These are phyloP conservation scores for Eciton burchellii DNA, from an alignment of 1,140 invertebrate genomes.

Conservation along the genomic window DNA sequence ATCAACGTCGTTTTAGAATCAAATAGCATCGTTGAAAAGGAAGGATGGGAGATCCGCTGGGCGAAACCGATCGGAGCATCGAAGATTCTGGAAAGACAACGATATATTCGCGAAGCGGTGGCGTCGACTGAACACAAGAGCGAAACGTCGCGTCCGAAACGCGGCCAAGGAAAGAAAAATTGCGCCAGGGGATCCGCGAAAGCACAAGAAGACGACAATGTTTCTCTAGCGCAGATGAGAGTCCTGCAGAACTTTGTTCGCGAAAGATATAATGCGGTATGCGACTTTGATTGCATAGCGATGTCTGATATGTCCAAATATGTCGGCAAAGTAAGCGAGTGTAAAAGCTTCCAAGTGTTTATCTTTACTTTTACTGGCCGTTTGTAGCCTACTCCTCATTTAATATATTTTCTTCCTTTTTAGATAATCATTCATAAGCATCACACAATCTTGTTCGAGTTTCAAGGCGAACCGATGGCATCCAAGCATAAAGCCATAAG, in stretches of 20 bases:
- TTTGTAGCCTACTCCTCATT: background rate
- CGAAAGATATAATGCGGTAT: conserved; percentile 72
- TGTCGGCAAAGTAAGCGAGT: conserved; percentile 56
- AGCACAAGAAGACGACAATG: conserved; percentile 24
- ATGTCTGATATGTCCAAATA: background rate
- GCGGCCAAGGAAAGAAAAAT: too few species aligned
- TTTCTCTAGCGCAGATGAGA: conserved; percentile 41
- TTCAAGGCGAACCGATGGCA: conserved; percentile 64
- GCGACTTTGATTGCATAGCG: conserved; percentile 65
- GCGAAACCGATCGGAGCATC: conserved; percentile 82
- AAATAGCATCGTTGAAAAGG: conserved; percentile 72
- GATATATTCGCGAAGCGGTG: conserved; percentile 79
- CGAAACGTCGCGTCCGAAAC: conserved; percentile 54
- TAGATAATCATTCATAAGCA: conserved; percentile 70
- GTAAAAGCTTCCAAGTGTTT: background rate
- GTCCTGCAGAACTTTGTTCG: conserved; percentile 73
- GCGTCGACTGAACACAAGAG: background rate
- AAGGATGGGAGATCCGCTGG: conserved; percentile 83
- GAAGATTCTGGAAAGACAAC: conserved; percentile 79
- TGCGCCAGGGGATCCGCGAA: background rate
- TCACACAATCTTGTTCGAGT: conserved; percentile 59
- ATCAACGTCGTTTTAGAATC: conserved; percentile 64
- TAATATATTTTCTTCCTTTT: background rate
- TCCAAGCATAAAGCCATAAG: conserved; percentile 68
- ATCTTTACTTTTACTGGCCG: background rate